Base-by-base conservation (phyloP, 2,888 invertebrate species). In the Cephalotes varians region DNA sequence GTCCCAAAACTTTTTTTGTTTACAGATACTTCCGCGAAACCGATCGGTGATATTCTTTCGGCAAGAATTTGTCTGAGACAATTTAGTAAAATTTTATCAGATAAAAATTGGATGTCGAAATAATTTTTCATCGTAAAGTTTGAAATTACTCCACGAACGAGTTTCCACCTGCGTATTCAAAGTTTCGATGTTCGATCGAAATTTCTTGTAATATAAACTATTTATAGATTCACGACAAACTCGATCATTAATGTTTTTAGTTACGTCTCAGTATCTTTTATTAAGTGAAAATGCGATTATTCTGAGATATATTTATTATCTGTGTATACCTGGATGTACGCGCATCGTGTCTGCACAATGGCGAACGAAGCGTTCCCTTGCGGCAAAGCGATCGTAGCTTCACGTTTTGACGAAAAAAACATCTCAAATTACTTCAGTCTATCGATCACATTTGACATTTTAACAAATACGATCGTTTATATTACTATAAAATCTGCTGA, bases 271-370 rank as follows among this genome's bases (percentile, higher is more conserved):
- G 31, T 49, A 18, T 51, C 18, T 28, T 51, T 18, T 5, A n/a
- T n/a, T 15, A 4, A 15, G 1, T 1, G 7, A 37, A n/a, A 25
- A n/a, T 25, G 25, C 49, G 49, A 51, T 37, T 65, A 62, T 31
- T 51, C 21, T n/a, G 49, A 9, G 49, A n/a, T 49, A 49, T 47
- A 47, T 47, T 18, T 18, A 51, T 73, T 18, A 44, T 51, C 60
- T 25, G 34, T 58, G 15, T 40, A n/a, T n/a, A 40, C 10, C 12
- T 21, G 37, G 44, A 40, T 62, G 31, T 15, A n/a, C 44, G 21
- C 64, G 81, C 74, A 37, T 44, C 31, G 81, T 83, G 84, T 73
- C 81, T 87, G 85, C 85, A 81, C 44, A 71, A 51, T 49, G 44
- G 60, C 54, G 40, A 58, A 65, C 28, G 65, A 73, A 58, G 79